A percentile compares a stretch with the other conserved stretches of the same genome.
These are phyloP conservation scores for Rallus crepitans DNA, from an alignment of 2,797 vertebrate species.

Conservation along the genomic window DNA sequence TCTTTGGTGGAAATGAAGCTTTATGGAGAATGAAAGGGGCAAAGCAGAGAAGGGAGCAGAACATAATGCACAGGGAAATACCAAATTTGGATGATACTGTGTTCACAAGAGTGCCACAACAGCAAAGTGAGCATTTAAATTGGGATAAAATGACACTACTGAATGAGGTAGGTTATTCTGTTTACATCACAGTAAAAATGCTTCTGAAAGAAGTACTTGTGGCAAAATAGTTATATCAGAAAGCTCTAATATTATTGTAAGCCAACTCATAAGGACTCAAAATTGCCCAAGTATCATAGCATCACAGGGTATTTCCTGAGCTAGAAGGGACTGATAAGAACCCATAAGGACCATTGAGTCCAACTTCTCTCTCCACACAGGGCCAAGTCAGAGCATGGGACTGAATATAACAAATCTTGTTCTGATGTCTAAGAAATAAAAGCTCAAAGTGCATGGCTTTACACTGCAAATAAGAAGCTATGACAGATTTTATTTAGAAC, in stretches of 20 bases:
- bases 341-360: too few relatives aligned
- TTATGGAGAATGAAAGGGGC: background rate
- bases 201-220: background rate
- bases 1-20: background rate
- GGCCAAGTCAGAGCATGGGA: too few relatives aligned
- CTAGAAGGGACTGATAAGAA: too few relatives aligned
- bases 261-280: background rate
- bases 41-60: background rate
- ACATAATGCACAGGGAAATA: background rate
- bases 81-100: background rate
- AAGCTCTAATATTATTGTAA: background rate
- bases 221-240: background rate
- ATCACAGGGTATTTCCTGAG: too few relatives aligned
- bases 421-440: background rate
- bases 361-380: too few relatives aligned
- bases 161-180: background rate
- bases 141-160: background rate
- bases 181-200: background rate
- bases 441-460: background rate
- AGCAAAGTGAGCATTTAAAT: background rate
- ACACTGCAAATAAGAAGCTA: background rate
- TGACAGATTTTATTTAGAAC: background rate
- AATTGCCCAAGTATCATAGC: background rate
- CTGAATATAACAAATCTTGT: background rate
- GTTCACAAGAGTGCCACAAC: background rate